Evolutionary conservation across 2,113 vertebrate genomes (phyloP), one percentile per base, ranked within the genome.

Genomic region (Pterocles burchelli): DNA sequence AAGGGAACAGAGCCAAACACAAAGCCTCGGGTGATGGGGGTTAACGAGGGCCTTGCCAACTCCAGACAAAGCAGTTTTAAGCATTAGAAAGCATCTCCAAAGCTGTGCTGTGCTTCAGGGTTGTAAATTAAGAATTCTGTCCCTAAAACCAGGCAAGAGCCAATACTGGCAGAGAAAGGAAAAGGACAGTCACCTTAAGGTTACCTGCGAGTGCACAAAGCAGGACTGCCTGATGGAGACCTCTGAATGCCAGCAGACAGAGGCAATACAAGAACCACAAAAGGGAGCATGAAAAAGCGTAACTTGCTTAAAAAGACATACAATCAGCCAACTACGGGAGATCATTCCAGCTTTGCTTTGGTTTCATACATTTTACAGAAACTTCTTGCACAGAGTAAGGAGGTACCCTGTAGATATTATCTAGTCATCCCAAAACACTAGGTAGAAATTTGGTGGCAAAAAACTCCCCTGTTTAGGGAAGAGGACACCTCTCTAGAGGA

Each of bases 41-140:
- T 95, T 96, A 97, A 96, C 1, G 5, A 94, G 54, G 88, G 92
- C 79, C 70, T 77, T 93, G 90, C 93, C 88, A 96, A 72, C 73
- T 90, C 73, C 80, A 95, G 85, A 93, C 65, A 84, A 94, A 95
- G 88, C 90, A 90, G 79, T 84, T 96, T 93, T 76, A 88, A 96
- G 58, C 61, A 84, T 22, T 46, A 43, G 85, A 97, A 96, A 86
- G 83, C 90, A 94, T 78, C 61, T 81, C 91, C 73, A 79, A 88
- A 95, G 90, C 25, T 62, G 48, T 73, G 36, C 90, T 88, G 41
- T 24, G 52, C 61, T 84, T 95, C 79, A 54, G 65, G 68, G 65
- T 25, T 78, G 58, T 78, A 79, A 93, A 93, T 90, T 46, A 87
- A 72, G 62, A 77, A 88, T 95, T 92, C 65, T 85, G 70, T 65